Conservation (phyloP, 2,797 vertebrate species). For the Masticophis lateralis region DNA sequence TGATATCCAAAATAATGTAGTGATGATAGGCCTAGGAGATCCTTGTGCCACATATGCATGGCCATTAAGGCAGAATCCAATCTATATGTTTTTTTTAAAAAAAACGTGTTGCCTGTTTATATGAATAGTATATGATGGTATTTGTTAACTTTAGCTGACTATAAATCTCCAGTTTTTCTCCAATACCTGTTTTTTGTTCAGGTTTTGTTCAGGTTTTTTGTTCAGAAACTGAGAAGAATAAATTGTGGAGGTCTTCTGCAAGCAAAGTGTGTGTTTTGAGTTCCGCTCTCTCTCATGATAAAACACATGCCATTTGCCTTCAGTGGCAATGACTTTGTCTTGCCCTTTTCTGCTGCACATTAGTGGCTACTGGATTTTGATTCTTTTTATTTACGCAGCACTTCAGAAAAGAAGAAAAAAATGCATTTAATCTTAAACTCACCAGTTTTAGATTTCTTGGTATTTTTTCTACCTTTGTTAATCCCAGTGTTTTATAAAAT, state of each 20-base stretch:
- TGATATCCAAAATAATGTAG: not conserved
- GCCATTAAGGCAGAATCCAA: not conserved
- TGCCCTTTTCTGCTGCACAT: not conserved
- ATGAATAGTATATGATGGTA: not conserved
- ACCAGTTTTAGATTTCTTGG: not conserved
- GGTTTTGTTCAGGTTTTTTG: too few species aligned
- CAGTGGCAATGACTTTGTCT: not conserved
- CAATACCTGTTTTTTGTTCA: not conserved
- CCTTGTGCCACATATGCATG: not conserved
- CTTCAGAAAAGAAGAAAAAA: not conserved
- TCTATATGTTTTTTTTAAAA: not conserved
- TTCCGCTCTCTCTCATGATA: not conserved
- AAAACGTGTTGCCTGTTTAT: not conserved
- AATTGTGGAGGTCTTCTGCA: not conserved
- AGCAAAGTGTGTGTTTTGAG: not conserved
- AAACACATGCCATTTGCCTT: not conserved
- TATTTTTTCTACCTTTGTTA: not conserved
- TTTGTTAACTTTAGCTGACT: not conserved
- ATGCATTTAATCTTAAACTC: not conserved
- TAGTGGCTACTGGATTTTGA: not conserved
- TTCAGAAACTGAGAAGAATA: not conserved
- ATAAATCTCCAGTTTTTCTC: not conserved
- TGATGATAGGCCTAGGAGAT: not conserved
- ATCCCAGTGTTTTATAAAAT: not conserved
- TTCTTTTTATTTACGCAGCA: not conserved